Evolutionary conservation across 1,140 invertebrate genomes (phyloP), one percentile per base, ranked within the genome.

Genomic region (Ceratosolen fusciceps): DNA sequence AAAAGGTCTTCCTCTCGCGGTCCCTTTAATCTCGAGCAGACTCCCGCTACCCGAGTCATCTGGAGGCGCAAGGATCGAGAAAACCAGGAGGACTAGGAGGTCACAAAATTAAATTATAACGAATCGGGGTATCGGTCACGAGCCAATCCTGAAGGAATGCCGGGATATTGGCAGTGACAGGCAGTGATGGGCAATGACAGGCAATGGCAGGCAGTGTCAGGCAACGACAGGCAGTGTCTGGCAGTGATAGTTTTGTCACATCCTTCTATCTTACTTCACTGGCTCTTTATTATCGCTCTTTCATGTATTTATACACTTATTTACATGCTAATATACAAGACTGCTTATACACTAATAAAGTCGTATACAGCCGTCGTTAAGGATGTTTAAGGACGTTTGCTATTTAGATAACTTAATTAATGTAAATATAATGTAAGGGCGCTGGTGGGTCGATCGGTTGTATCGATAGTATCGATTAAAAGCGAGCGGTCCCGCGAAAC

Each of bases 311-410:
- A 87, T 89, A 90, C 88, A 90, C 84, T 87, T 90, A 90, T 90
- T 90, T 90, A 90, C 89, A 90, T 74, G 73, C 87, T 90, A 89
- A 88, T 90, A 88, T 90, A 90, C 88, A 90, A 83, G 80, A 84
- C 82, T 80, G 76, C n/a, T 76, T 76, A n/a, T n/a, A 34, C 52
- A 70, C 65, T 58, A 70, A 62, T 34, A 26, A 16, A 76, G 43
- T 75, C 26, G 8, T 52, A 52, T 52, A 52, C 68, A 71, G 2
- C 2, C 7, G 34, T 54, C 37, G 34, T 73, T 73, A n/a, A n/a
- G n/a, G n/a, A n/a, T n/a, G n/a, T n/a, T n/a, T n/a, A n/a, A n/a
- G n/a, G n/a, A n/a, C n/a, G n/a, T n/a, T n/a, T n/a, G n/a, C n/a
- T n/a, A n/a, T n/a, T n/a, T n/a, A n/a, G n/a, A n/a, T n/a, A n/a